A percentile compares a stretch with the other conserved stretches of the same genome.
Conservation (phyloP, 1,140 invertebrate genomes). For the Musca domestica region DNA sequence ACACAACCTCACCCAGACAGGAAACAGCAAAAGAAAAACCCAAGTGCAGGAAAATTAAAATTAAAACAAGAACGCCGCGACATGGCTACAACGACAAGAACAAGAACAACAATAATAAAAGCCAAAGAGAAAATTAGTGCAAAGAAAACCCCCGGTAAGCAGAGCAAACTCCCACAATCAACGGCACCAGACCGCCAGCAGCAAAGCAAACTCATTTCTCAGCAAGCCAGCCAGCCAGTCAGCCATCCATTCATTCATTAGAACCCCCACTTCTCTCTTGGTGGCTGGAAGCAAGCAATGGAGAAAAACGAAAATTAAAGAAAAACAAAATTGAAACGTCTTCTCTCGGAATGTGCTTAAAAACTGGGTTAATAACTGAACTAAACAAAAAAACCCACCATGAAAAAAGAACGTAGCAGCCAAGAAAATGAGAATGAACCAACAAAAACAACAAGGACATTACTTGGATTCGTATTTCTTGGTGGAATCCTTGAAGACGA, state of each 20-base stretch:
- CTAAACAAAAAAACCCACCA: slow-evolving; percentile 8
- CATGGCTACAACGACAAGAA: background rate
- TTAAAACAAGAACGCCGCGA: slow-evolving; percentile 5
- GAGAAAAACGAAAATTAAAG: background rate
- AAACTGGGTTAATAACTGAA: slow-evolving; percentile 30
- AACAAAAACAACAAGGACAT: too few species aligned
- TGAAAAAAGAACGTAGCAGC: background rate
- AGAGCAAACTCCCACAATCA: background rate
- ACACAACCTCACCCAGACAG: slow-evolving; percentile 12
- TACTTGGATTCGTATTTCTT: too few species aligned
- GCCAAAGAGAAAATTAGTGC: slow-evolving; percentile 5
- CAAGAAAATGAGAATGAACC: background rate
- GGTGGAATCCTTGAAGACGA: background rate
- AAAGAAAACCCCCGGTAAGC: slow-evolving; percentile 4
- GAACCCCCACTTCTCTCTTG: background rate
- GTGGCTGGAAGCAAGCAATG: background rate
- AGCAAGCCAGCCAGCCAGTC: slow-evolving; percentile 10
- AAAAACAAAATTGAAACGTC: slow-evolving; percentile 3
- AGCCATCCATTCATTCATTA: slow-evolving; percentile 11
- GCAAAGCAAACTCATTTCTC: background rate
- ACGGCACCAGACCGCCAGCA: background rate
- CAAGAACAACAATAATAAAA: background rate
- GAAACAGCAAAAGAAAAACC: too few species aligned
- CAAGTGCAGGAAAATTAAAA: background rate
- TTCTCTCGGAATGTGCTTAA: background rate